Conservation (phyloP, 2,888 invertebrate genomes). For the Phaedon cochleariae region DNA sequence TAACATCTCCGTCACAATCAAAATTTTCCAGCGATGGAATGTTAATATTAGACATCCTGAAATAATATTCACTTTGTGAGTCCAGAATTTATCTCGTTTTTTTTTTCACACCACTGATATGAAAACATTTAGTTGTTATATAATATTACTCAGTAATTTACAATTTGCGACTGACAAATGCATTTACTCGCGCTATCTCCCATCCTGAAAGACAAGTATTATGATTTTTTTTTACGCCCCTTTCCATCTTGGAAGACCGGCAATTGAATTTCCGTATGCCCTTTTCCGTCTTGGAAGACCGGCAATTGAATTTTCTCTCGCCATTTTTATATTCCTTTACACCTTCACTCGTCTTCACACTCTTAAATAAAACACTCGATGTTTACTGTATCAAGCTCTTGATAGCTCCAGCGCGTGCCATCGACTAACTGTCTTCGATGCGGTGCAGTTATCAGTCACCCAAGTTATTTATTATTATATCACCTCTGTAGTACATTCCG, state of each 20-base stretch:
- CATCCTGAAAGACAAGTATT: no score
- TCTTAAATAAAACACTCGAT: no score
- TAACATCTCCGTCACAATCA: conserved; percentile 44
- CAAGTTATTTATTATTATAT: no score
- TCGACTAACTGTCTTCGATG: no score
- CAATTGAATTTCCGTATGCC: background rate
- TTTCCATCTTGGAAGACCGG: background rate
- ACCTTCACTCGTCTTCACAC: no score
- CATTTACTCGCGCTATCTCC: no score
- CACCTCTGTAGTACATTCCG: no score
- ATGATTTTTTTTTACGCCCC: no score
- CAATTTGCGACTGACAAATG: no score
- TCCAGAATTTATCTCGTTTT: background rate
- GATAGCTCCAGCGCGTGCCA: no score
- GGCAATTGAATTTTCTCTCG: background rate
- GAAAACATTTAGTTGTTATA: background rate
- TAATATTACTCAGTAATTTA: background rate
- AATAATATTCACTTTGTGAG: background rate
- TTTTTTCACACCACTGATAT: background rate
- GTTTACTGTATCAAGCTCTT: no score
- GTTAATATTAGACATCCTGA: background rate
- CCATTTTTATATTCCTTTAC: background rate
- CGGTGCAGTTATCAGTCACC: no score
- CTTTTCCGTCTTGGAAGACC: background rate
- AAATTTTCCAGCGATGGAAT: conserved; percentile 13